phyloP scores from a whole-genome alignment of 2,888 invertebrate genomes.

The Eupithecia pulchellata region DNA sequence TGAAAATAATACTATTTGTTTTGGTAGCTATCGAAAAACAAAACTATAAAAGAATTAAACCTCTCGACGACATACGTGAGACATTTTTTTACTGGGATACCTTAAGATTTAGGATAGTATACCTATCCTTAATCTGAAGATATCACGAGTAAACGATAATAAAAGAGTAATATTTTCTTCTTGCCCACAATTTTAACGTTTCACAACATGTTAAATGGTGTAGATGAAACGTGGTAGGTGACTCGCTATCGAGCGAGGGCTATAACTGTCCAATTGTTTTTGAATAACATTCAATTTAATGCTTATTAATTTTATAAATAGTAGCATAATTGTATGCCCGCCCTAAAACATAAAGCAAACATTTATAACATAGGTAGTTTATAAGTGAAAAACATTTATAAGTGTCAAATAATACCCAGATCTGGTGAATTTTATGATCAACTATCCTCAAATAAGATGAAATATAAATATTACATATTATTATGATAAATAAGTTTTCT shows the following conservation, averaged over 20 bases:
- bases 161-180: no score
- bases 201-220: no score
- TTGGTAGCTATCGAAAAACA: neutral
- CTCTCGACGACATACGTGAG: neutral
- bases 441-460: neutral
- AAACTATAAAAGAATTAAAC: neutral
- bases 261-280: neutral
- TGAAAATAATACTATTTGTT: neutral
- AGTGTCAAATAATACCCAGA: neutral
- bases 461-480: neutral
- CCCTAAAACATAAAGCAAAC: conserved; percentile 1
- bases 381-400: no score
- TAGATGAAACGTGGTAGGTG: no score
- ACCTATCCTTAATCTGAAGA: no score
- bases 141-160: no score
- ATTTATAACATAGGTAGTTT: neutral
- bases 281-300: neutral
- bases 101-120: neutral
- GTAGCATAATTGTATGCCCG: neutral
- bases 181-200: neutral
- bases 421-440: neutral
- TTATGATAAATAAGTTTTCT: neutral
- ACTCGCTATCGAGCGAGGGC: neutral
- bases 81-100: neutral
- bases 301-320: neutral